A percentile compares a stretch with the other conserved stretches of the same genome.
Conservation (phyloP, 2,888 invertebrate genomes). For the Hemithea aestivaria region DNA sequence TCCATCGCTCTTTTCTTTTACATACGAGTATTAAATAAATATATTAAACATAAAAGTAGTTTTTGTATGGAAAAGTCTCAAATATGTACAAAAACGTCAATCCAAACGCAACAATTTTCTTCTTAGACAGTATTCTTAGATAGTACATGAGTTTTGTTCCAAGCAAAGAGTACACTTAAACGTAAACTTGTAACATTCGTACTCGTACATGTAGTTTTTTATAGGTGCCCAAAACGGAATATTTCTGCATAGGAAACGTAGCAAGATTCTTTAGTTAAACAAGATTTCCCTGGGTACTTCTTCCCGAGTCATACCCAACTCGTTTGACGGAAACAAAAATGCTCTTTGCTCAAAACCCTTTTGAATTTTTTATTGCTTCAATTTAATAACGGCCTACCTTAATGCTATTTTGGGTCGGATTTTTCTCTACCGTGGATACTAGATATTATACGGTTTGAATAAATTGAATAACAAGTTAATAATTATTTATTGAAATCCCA, state of each 20-base stretch:
- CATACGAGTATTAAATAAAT: no score
- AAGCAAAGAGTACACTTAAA: no score
- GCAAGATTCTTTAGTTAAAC: conserved; percentile 9
- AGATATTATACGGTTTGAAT: conserved; percentile 9
- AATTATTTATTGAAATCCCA: no score
- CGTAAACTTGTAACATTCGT: no score
- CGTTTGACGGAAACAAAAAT: conserved; percentile 22
- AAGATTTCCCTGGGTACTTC: conserved; percentile 13
- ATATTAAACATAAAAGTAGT: no score
- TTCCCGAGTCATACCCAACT: conserved; percentile 41
- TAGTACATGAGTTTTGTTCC: no score
- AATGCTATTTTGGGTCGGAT: conserved; percentile 14
- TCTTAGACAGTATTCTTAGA: no score
- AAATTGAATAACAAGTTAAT: conserved; percentile 2
- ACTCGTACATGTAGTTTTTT: neutral
- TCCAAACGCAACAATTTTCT: no score
- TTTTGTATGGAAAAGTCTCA: no score
- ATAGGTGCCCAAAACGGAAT: neutral
- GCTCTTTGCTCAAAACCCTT: conserved; percentile 18
- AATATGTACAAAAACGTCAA: no score
- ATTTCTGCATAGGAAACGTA: conserved; percentile 1
- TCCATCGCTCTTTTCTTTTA: no score
- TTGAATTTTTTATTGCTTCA: conserved; percentile 22
- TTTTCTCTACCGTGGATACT: conserved; percentile 18
- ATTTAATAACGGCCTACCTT: conserved; percentile 15